Percentiles rank a stretch among this genome's conserved stretches.
Conservation (phyloP, 2,113 vertebrate species). For the Upupa epops region DNA sequence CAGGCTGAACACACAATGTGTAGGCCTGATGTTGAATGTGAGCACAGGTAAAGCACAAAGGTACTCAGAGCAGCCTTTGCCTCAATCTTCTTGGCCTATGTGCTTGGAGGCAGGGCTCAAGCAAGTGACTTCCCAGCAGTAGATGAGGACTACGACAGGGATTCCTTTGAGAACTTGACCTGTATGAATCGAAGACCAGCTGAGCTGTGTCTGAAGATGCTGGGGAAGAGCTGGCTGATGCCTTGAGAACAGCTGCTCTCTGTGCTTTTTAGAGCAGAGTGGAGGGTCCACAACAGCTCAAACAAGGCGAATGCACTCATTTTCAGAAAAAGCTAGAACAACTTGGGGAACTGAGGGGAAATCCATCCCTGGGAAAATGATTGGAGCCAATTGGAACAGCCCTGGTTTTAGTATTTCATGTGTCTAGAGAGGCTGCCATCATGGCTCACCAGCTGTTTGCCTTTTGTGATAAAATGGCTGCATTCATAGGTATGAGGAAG, state of each 20-base stretch:
- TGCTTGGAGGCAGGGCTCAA: background rate
- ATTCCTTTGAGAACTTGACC: background rate
- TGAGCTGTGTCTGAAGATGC: background rate
- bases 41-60: background rate
- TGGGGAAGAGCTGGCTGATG: background rate
- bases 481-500: background rate
- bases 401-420: background rate
- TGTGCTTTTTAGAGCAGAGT: background rate
- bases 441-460: background rate
- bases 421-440: background rate
- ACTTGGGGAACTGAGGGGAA: background rate
- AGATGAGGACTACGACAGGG: background rate
- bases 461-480: background rate
- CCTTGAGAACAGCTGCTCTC: background rate
- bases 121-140: background rate
- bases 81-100: accelerated
- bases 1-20: background rate
- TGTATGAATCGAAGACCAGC: background rate
- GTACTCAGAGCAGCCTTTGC: background rate
- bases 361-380: background rate
- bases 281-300: background rate
- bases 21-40: background rate
- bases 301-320: background rate
- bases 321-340: background rate
- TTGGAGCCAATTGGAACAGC: background rate